A percentile compares a stretch with the other conserved stretches of the same genome.
Evolutionary conservation across 2,888 invertebrate species (phyloP).

Genomic region (Syrista parreyssii): DNA sequence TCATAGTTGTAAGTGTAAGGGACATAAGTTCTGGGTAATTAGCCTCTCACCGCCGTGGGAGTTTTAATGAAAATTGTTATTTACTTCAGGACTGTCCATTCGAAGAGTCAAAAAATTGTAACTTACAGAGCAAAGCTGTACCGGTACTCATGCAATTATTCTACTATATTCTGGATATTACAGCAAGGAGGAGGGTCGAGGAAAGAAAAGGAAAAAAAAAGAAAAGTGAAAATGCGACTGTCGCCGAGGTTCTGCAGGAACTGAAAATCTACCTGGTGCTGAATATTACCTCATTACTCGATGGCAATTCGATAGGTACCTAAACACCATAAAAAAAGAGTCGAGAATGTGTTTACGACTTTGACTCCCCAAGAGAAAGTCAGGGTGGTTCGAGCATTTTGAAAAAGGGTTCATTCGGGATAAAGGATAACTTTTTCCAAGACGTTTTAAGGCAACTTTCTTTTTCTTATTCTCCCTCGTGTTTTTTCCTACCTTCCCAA

Average conservation of each 20-base stretch:
- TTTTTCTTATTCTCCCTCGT: slow-evolving; percentile 39
- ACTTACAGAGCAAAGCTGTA: neutral
- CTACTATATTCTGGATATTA: neutral
- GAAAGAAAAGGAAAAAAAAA: neutral
- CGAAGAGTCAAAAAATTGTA: neutral
- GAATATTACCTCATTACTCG: neutral
- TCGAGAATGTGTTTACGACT: slow-evolving; percentile 51
- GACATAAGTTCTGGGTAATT: neutral
- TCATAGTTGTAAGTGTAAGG: neutral
- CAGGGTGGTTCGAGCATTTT: slow-evolving; percentile 1
- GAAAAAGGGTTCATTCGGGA: slow-evolving; percentile 52
- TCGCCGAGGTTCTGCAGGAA: neutral
- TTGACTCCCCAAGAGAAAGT: slow-evolving; percentile 32
- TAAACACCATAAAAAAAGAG: slow-evolving; percentile 60
- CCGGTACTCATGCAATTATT: neutral
- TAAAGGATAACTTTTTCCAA: slow-evolving; percentile 38
- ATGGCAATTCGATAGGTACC: slow-evolving; percentile 35
- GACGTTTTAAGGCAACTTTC: slow-evolving; percentile 45
- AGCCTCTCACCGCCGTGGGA: neutral
- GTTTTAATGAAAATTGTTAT: neutral
- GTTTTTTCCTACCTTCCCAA: slow-evolving; percentile 13
- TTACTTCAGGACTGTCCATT: neutral
- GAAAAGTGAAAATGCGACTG: neutral
- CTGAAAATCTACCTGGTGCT: neutral
- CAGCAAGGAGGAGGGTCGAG: neutral